These are phyloP conservation scores for Corythornis cristatus DNA, from an alignment of 2,113 vertebrate species.

Conservation along the genomic window DNA sequence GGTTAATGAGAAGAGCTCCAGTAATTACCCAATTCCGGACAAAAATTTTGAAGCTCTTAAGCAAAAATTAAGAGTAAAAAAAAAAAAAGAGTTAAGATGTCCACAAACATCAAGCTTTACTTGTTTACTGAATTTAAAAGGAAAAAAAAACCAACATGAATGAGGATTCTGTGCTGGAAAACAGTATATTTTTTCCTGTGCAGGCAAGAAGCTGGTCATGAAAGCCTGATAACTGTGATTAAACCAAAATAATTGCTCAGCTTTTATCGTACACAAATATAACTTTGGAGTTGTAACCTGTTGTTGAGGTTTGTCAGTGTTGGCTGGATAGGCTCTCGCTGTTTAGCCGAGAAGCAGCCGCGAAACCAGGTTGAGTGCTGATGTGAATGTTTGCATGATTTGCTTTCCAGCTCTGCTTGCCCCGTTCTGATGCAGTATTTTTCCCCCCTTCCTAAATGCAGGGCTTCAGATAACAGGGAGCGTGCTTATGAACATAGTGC, in stretches of 20 bases:
- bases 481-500: constrained; percentile 97
- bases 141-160: neutral
- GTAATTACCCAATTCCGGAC: neutral
- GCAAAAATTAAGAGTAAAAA: neutral
- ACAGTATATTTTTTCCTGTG: neutral
- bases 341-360: constrained; percentile 50
- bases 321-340: constrained; percentile 67
- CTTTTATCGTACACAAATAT: neutral
- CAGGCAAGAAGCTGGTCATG: constrained; percentile 54
- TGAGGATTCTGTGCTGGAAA: neutral
- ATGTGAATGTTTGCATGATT: constrained; percentile 78
- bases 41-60: neutral
- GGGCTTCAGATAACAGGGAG: constrained; percentile 96
- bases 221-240: constrained; percentile 57
- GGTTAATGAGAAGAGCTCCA: constrained; percentile 17
- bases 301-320: constrained; percentile 54
- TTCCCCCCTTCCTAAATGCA: constrained; percentile 82
- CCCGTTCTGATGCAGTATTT: constrained; percentile 71
- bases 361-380: constrained; percentile 40
- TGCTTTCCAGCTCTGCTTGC: constrained; percentile 46
- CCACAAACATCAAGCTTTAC: neutral
- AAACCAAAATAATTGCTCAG: constrained; percentile 46
- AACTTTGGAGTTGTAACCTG: constrained; percentile 46
- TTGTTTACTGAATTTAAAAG: neutral
- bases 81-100: neutral